Evolutionary conservation across 2,888 invertebrate species (phyloP), one percentile per base, ranked within the genome.

Genomic region (Deilephila elpenor): DNA sequence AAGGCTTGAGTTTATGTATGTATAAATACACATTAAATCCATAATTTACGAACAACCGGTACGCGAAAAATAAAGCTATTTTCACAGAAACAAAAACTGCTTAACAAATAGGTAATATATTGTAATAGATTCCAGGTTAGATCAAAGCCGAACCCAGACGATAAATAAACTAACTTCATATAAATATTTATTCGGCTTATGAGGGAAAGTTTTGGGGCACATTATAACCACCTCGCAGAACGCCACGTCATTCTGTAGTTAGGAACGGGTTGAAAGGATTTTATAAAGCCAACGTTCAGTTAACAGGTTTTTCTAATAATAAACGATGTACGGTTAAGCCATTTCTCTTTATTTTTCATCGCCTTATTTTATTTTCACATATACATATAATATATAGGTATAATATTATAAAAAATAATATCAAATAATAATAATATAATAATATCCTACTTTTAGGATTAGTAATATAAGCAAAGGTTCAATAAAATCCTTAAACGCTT

Each of bases 151-250:
- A 62, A 61, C 71, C 70, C 72, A 56, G 53, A 70, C 59, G 70
- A 67, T 74, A 73, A 71, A 76, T 64, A 71, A 73, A 74, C 61
- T 70, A 74, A 72, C 37, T 56, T 71, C 53, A 73, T 62, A 72
- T 74, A 71, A 74, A 73, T 73, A 73, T 74, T 76, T 73, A 74
- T 74, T 64, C 53, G 61, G 59, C 73, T 72, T 74, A 74, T 73
- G 59, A 72, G 60, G 60, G 20, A 73, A 73, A 67, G 67, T 53
- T 73, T 61, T 53, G 60, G 60, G 73, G 60, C 44, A 70, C 59
- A n/a, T 34, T 44, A 70, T 51, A 64, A 20, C 56, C 20, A 64
- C 32, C 59, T 8, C 34, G 37, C 64, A 64, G 5, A 37, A 72
- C 64, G 72, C 56, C 53, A 71, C 53, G 5, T 32, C 34, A 56